Evolutionary conservation across 37 sponge, comb jelly and placozoan genomes (phyloP).

Genomic region (Sycon ciliatum): DNA sequence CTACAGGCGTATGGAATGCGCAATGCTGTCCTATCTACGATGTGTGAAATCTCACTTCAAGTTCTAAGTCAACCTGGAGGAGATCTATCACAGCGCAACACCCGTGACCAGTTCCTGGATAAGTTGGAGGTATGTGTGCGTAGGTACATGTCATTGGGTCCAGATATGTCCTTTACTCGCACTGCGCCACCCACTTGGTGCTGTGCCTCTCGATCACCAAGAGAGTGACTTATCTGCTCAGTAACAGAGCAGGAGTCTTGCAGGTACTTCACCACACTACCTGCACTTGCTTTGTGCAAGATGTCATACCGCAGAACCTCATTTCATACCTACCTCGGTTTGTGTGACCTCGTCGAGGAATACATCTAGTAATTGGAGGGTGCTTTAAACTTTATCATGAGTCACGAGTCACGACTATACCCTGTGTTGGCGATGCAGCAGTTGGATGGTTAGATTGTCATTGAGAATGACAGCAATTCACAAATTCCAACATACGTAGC

Average conservation of each 20-base stretch:
- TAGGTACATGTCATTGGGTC: neutral
- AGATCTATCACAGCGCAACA: slow-evolving; percentile 16
- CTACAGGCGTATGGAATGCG: slow-evolving; percentile 65
- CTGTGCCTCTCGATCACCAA: no score
- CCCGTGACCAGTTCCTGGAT: slow-evolving; percentile 58
- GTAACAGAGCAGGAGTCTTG: no score
- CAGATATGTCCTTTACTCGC: neutral
- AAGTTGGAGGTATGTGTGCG: slow-evolving; percentile 38
- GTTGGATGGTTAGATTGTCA: neutral
- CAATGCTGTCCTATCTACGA: slow-evolving; percentile 66
- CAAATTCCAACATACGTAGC: neutral
- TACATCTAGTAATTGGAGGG: no score
- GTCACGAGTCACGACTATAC: no score
- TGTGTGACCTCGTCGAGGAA: no score
- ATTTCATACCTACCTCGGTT: no score
- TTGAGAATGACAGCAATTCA: neutral
- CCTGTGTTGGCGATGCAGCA: neutral
- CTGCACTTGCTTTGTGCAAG: no score
- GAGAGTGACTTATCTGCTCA: no score
- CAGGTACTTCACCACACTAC: no score
- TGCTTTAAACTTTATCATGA: no score
- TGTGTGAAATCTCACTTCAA: slow-evolving; percentile 50
- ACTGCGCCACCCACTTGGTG: no score
- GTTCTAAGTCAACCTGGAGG: slow-evolving; percentile 16
- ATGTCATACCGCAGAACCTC: no score